phyloP scores from a whole-genome alignment of 1,140 invertebrate species.

The Drosophila prosaltans region DNA sequence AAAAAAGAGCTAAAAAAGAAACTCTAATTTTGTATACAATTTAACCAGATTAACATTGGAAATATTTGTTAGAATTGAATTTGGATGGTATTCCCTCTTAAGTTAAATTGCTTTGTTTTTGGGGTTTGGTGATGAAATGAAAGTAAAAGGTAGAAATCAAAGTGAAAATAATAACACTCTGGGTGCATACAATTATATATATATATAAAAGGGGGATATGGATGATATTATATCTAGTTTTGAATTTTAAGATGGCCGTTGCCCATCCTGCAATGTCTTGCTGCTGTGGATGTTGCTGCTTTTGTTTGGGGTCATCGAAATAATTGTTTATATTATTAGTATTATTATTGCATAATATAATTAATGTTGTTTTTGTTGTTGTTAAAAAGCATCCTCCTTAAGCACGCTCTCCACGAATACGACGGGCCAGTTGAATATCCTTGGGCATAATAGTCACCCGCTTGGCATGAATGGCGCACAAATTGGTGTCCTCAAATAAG shows the following conservation, averaged over 20 bases:
- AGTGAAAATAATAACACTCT: background rate
- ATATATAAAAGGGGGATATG: background rate
- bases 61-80: too few relatives aligned
- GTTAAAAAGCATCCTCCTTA: slow-evolving; percentile 77
- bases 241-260: background rate
- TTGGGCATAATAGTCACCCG: slow-evolving; percentile 96
- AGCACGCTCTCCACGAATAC: slow-evolving; percentile 90
- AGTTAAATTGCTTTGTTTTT: background rate
- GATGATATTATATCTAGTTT: background rate
- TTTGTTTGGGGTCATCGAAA: background rate
- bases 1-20: too few relatives aligned
- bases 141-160: background rate
- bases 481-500: slow-evolving; percentile 91
- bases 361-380: slow-evolving; percentile 1
- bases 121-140: background rate
- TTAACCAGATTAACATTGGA: too few relatives aligned
- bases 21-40: too few relatives aligned
- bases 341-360: slow-evolving; percentile 21
- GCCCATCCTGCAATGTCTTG: too few relatives aligned
- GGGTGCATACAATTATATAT: background rate
- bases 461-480: slow-evolving; percentile 95
- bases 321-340: slow-evolving; percentile 15
- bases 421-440: slow-evolving; percentile 93
- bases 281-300: background rate
- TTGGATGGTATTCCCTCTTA: too few relatives aligned